Evolutionary conservation across 2,888 invertebrate species (phyloP), one percentile per base, ranked within the genome.

Genomic region (Danaus chrysippus): DNA sequence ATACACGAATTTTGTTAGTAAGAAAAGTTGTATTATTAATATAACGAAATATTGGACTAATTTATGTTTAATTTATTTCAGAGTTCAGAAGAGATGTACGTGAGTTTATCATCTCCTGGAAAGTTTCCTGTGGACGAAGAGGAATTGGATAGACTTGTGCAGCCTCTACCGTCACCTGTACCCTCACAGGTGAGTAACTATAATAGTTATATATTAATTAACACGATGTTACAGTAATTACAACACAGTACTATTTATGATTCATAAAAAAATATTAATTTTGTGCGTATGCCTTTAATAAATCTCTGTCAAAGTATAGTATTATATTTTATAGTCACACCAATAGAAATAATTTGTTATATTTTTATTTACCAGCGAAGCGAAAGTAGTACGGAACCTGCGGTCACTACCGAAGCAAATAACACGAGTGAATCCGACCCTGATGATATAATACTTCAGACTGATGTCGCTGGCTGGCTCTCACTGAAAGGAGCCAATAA

Each of bases 401-500:
- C 82, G 1, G 70, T 72, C 1, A 70, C 73, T 5, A 68, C 74
- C 3, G 56, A 75, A 1, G 64, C 67, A 8, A 70, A 70, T 42
- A 70, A 69, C 42, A 78, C 76, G 1, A 66, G 70, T 8, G 69
- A 49, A 8, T 8, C 79, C 0, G 88, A 83, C 61, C 72, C 85
- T 1, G 86, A 91, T 59, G 94, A 94, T 78, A 91, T 95, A 67
- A 91, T 97, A 66, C 95, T 97, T 67, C 95, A 96, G 77, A 91
- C 96, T 34, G 96, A 97, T 77, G 95, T 97, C 59, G 93, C 93
- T 68, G 92, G 94, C 67, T 95, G 95, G 91, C 92, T 98, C 69
- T 93, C 96, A 52, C 91, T 95, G 67, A 97, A 97, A 81, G 95
- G 94, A 1, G 94, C 95, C 34, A 96, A 96, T 66, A 88, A 88